Conservation (phyloP, 2,113 vertebrate species). For the Bubo bubo region DNA sequence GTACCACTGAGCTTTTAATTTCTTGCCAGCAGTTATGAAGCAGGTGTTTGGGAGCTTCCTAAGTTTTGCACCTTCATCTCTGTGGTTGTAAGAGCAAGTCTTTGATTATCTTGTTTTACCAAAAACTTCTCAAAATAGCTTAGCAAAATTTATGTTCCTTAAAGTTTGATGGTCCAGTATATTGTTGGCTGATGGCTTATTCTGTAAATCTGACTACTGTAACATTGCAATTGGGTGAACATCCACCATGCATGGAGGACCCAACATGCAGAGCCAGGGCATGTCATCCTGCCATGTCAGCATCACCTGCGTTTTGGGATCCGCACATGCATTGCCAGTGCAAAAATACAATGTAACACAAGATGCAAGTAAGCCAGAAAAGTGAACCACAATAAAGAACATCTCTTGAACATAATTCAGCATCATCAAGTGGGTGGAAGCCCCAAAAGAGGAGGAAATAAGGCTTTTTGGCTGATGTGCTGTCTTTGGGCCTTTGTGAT, state of each 20-base stretch:
- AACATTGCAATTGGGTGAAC: neutral
- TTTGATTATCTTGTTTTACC: neutral
- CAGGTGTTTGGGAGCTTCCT: neutral
- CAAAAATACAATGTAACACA: neutral
- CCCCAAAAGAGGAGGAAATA: neutral
- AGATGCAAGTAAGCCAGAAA: neutral
- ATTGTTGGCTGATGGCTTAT: neutral
- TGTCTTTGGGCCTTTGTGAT: neutral
- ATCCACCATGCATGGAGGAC: rapidly evolving
- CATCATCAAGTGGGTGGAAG: neutral
- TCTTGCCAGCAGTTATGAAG: neutral
- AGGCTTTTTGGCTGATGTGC: neutral
- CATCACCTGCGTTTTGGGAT: neutral
- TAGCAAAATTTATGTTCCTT: neutral
- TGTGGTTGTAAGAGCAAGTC: neutral
- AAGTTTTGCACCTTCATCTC: neutral
- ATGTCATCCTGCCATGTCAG: rapidly evolving
- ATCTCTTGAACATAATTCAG: neutral
- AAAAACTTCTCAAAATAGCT: neutral
- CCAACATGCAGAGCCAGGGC: neutral
- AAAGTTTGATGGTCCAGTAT: neutral
- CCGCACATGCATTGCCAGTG: neutral
- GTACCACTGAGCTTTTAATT: neutral
- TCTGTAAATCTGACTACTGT: neutral
- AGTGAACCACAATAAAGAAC: neutral